These are phyloP conservation scores for Cyrtodaria siliqua DNA, from an alignment of 2,888 invertebrate species.

Conservation along the genomic window DNA sequence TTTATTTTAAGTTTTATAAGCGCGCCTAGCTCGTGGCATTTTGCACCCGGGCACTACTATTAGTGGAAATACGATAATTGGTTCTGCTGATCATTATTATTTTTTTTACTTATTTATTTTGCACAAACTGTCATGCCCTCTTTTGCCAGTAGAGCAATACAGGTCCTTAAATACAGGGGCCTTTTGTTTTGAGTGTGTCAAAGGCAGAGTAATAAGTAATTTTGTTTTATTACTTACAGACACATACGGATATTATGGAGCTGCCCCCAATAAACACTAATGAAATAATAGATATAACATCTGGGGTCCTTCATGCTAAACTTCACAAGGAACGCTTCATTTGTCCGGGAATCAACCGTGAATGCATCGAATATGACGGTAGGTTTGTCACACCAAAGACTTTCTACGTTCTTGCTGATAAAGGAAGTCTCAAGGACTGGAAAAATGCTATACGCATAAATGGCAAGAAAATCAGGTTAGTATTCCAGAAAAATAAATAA, in stretches of 20 bases:
- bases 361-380: constrained; percentile 85
- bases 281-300: constrained; percentile 71
- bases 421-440: constrained; percentile 87
- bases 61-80: too few relatives aligned
- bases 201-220: too few relatives aligned
- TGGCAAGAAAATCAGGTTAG: constrained; percentile 77
- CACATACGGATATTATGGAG: constrained; percentile 28
- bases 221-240: not conserved
- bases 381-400: constrained; percentile 85
- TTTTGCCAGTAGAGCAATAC: too few relatives aligned
- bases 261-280: constrained; percentile 16
- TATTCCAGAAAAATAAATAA: too few relatives aligned
- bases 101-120: too few relatives aligned
- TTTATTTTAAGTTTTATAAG: too few relatives aligned
- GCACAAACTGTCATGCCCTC: too few relatives aligned
- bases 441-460: constrained; percentile 86
- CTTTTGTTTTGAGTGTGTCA: too few relatives aligned
- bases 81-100: too few relatives aligned
- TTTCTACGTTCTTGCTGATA: constrained; percentile 86
- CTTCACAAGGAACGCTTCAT: constrained; percentile 81
- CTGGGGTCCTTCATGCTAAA: constrained; percentile 74
- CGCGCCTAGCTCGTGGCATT: too few relatives aligned
- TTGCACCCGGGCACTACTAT: too few relatives aligned
- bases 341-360: constrained; percentile 86
- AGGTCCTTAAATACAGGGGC: too few relatives aligned